Evolutionary conservation across 2,888 invertebrate species (phyloP).

Genomic region (Noctua fimbriata): DNA sequence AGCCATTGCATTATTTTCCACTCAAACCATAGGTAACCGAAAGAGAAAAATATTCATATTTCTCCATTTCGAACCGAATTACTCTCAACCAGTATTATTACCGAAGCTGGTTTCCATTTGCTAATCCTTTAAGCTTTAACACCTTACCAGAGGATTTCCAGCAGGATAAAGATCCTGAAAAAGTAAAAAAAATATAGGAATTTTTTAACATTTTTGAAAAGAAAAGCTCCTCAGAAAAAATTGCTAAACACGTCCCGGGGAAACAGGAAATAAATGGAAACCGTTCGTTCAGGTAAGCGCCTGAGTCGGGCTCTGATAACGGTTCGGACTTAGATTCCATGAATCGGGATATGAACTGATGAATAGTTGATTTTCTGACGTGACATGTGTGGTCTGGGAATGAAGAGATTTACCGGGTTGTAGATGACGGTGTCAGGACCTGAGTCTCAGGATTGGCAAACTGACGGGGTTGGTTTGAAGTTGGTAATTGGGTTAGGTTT

Average conservation of each 20-base stretch:
- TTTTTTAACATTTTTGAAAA: constrained; percentile 50
- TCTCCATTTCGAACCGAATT: constrained; percentile 25
- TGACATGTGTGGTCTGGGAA: neutral
- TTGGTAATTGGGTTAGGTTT: neutral
- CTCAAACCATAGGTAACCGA: neutral
- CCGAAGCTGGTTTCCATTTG: constrained; percentile 41
- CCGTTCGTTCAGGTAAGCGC: constrained; percentile 71
- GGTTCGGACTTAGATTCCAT: constrained; percentile 35
- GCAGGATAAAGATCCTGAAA: constrained; percentile 46
- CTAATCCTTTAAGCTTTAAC: constrained; percentile 62
- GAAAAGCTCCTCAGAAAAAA: constrained; percentile 70
- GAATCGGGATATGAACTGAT: constrained; percentile 35
- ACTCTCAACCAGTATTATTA: constrained; percentile 30
- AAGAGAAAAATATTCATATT: constrained; percentile 22
- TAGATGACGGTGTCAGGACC: neutral
- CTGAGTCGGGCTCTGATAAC: constrained; percentile 70
- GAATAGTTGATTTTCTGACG: neutral
- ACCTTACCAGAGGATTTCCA: constrained; percentile 44
- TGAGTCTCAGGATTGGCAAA: neutral
- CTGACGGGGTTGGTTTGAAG: neutral
- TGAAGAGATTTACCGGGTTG: neutral
- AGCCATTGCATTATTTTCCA: constrained; percentile 1
- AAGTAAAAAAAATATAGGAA: constrained; percentile 46
- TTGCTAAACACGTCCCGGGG: constrained; percentile 67
- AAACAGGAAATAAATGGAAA: constrained; percentile 73